Conservation (phyloP, 2,888 invertebrate species). For the Erebia epiphron region DNA sequence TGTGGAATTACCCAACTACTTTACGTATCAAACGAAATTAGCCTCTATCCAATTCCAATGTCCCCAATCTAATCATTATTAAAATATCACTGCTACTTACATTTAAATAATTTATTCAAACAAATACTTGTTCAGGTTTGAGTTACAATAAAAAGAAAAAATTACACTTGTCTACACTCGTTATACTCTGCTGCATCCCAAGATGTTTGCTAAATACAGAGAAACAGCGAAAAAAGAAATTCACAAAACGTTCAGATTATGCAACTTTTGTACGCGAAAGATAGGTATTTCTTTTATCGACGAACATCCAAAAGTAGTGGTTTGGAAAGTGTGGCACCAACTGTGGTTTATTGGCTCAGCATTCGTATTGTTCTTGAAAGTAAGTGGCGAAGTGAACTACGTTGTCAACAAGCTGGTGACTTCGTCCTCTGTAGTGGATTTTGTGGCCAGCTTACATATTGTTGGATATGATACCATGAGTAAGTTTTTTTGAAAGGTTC, state of each 20-base stretch:
- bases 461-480: conserved; percentile 67
- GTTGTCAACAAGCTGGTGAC: conserved; percentile 51
- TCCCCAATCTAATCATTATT: conserved; percentile 6
- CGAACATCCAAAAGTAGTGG: conserved; percentile 45
- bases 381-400: conserved; percentile 54
- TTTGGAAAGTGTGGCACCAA: conserved; percentile 44
- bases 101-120: conserved; percentile 19
- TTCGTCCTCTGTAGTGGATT: conserved; percentile 56
- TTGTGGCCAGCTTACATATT: conserved; percentile 62
- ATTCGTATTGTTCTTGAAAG: conserved; percentile 45
- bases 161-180: conserved; percentile 10
- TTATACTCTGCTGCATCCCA: neutral
- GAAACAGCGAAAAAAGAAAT: conserved; percentile 50
- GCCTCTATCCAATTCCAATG: neutral
- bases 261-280: conserved; percentile 56
- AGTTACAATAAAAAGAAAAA: conserved; percentile 5
- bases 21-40: conserved; percentile 5
- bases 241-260: conserved; percentile 52
- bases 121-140: neutral
- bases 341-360: conserved; percentile 49
- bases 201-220: conserved; percentile 27
- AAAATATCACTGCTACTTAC: conserved; percentile 10
- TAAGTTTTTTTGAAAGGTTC: conserved; percentile 45
- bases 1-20: conserved; percentile 14
- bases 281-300: conserved; percentile 60